phyloP scores from a whole-genome alignment of 2,888 invertebrate genomes.

The Minunthozetes semirufus region DNA sequence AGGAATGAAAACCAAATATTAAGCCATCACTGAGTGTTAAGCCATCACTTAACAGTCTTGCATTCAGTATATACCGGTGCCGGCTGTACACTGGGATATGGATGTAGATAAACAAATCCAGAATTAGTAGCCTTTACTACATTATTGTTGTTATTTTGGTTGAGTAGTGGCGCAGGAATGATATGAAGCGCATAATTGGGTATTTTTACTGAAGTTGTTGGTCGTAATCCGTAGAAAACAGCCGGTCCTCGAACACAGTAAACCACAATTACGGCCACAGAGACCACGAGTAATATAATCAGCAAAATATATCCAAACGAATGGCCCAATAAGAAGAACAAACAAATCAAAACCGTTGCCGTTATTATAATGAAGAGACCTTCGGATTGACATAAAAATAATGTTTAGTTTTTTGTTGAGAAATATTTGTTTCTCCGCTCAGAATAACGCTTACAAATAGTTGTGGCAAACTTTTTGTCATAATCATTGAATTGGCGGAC shows the following conservation, averaged over 20 bases:
- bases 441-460: slow-evolving; percentile 7
- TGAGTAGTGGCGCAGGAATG: neutral
- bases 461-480: neutral
- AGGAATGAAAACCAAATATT: too few species aligned
- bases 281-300: neutral
- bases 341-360: neutral
- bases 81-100: neutral
- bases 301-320: neutral
- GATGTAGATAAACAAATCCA: neutral
- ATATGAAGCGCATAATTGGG: neutral
- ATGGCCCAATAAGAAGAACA: neutral
- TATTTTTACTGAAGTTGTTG: slow-evolving; percentile 11
- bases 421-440: too few species aligned
- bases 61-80: neutral
- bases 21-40: too few species aligned
- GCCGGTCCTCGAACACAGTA: neutral
- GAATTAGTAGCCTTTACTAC: neutral
- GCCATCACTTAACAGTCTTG: too few species aligned
- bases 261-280: neutral
- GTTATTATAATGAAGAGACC: neutral
- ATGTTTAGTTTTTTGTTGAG: too few species aligned
- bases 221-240: neutral
- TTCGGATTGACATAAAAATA: neutral
- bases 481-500: too few species aligned
- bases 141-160: neutral